phyloP scores from a whole-genome alignment of 2,113 vertebrate genomes.

The Pogonocichla stellata region DNA sequence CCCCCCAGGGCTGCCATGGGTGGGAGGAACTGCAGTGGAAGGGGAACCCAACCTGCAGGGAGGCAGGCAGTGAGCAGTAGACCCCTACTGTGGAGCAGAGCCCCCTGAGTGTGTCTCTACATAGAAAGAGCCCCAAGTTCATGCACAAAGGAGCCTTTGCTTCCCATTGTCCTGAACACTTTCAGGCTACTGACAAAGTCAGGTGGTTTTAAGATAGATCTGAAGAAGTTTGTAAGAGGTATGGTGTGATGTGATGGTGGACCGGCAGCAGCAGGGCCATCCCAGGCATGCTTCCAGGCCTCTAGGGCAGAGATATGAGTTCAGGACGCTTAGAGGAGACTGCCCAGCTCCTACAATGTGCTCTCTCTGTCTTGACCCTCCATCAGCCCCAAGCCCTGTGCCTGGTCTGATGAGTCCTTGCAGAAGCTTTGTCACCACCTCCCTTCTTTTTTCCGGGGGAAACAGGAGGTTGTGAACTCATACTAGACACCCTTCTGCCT shows the following conservation, averaged over 20 bases:
- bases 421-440: neutral
- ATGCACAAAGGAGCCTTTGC: neutral
- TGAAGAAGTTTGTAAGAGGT: neutral
- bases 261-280: neutral
- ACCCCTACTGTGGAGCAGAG: neutral
- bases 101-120: neutral
- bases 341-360: neutral
- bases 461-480: fast-evolving
- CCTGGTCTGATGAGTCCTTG: neutral
- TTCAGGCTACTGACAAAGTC: neutral
- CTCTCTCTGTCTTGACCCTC: neutral
- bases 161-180: neutral
- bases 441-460: neutral
- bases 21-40: neutral
- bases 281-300: neutral
- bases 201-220: neutral
- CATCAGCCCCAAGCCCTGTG: neutral
- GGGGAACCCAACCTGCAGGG: neutral
- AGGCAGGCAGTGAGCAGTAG: neutral
- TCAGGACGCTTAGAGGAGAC: neutral
- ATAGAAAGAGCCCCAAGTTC: neutral
- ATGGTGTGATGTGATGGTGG: neutral
- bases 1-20: neutral
- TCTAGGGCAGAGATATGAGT: neutral
- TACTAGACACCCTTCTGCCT: neutral